Base-by-base conservation (phyloP, 2,888 invertebrate genomes). In the Temnothorax rugatulus region DNA sequence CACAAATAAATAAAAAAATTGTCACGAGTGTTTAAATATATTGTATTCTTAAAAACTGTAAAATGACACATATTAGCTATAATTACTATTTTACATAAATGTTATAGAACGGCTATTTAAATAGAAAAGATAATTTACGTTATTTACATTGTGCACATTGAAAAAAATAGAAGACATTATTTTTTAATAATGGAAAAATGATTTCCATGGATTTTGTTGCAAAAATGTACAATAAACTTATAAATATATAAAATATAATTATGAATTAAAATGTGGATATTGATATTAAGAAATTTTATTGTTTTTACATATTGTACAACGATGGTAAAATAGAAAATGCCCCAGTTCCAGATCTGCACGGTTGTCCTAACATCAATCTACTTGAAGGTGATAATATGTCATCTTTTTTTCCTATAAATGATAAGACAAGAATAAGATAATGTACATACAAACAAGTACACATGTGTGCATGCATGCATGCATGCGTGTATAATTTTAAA, bases 301-400 rank as follows among this genome's bases (percentile, higher is more conserved):
- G 61, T 61, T 87, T 85, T 52, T 88, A 84, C 47, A 90, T 88
- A 71, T 87, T 93, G 5, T 66, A 61, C 25, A 59, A 47, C 4
- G 25, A 50, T 54, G 68, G 38, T 77, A 94, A 87, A 63, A 95
- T 84, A 8, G 93, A 92, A 94, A 98, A 98, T 0, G 96, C 95
- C 0, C 99, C 99, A 0, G 99, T 99, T 1, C 99, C 99, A 71
- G 96, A 96, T 85, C 96, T 96, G 76, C 98, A 97, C 0, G 98
- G 97, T 92, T 97, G 97, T 0, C 99, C 99, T 7, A 98, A 94
- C 96, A 99, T 98, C 4, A 99, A 94, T 86, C 98, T 97, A 92
- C 98, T 97, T 0, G 99, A 99, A 0, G 99, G 98, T 18, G 98
- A 98, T 47, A 96, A 95, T 29, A 99, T 95, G 87, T 96, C 95